Evolutionary conservation across 2,888 invertebrate species (phyloP), one percentile per base, ranked within the genome.

Genomic region (Sesia bembeciformis): DNA sequence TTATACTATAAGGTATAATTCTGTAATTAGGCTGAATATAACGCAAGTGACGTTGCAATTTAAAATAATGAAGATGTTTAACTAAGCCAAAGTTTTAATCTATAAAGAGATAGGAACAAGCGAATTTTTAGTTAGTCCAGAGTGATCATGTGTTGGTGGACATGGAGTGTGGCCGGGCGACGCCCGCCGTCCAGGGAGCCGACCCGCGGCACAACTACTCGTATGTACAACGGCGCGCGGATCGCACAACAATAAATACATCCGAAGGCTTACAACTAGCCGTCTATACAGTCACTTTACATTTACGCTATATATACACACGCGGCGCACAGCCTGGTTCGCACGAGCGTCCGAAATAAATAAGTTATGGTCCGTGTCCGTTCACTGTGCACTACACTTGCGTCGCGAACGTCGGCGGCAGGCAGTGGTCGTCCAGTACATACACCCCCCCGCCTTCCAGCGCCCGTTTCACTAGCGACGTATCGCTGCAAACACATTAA

Each of bases 391-490:
- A 91, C 92, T 94, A 94, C 90, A 94, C 94, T 91, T 94, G 94
- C 76, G 94, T 94, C 71, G 94, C 94, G 79, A 93, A 93, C 77
- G 93, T 93, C 67, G 93, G 93, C 83, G 93, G 93, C 76, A 91
- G 86, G 88, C 93, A 94, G 80, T 94, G 94, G 84, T 94, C 94
- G 90, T 93, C 94, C 82, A 94, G 90, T 78, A 94, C 93, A 90
- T 93, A 94, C 76, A 94, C 94, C 81, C 87, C 89, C 70, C 86
- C 86, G 78, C 92, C 92, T 66, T 92, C 92, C 64, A 91, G 79
- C 77, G 93, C 93, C 84, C 94, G 92, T 84, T 94, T 94, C 69
- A 93, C 89, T 76, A 93, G 84, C 74, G 93, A 91, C 68, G 93
- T 91, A 81, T 94, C 94, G 84, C 93, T 93, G 90, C 53, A 91